Conservation (phyloP, 2,797 vertebrate genomes). For the Ambastaia sidthimunki region DNA sequence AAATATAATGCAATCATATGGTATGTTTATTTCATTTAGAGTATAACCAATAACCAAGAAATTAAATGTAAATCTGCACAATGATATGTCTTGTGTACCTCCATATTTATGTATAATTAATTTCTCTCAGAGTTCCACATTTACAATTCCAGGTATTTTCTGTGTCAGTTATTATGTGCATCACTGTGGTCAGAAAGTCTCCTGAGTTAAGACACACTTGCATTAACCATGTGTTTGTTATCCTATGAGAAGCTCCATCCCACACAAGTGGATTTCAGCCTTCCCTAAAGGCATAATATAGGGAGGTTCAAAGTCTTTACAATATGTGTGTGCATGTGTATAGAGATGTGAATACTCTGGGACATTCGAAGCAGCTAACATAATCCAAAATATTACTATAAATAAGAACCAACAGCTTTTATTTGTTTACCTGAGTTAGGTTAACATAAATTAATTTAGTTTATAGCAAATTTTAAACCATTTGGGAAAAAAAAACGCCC, state of each 20-base stretch:
- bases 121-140: no score
- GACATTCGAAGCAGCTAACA: no score
- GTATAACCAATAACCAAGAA: no score
- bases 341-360: background rate
- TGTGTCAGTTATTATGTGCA: background rate
- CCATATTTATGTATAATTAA: no score
- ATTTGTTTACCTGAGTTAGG: background rate
- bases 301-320: constrained; percentile 63
- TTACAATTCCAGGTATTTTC: no score
- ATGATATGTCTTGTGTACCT: no score
- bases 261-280: constrained; percentile 67
- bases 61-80: no score
- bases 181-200: constrained; percentile 12
- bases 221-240: constrained; percentile 65
- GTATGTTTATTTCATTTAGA: no score
- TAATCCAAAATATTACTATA: background rate
- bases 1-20: no score
- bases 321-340: constrained; percentile 44
- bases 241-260: constrained; percentile 62
- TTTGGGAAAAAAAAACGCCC: no score
- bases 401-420: background rate
- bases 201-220: constrained; percentile 60
- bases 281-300: constrained; percentile 68
- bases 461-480: no score
- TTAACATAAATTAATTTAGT: background rate